Percentiles rank a stretch among this genome's conserved stretches.
Conservation (phyloP, 1,140 invertebrate genomes). For the Dinothrombium tinctorium region DNA sequence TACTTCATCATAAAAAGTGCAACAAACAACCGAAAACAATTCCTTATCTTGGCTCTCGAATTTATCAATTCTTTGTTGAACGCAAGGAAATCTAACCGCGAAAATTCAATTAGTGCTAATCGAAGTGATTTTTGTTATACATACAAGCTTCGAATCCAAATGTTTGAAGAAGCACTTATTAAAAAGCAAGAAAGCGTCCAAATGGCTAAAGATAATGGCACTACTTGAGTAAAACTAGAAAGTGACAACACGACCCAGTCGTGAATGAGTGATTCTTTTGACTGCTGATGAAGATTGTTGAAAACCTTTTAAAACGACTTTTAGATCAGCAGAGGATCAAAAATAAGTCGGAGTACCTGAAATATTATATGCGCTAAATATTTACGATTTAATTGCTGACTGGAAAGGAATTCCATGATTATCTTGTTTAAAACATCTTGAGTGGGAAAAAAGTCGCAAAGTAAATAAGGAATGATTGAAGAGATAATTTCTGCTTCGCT, state of each 20-base stretch:
- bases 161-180: conserved; percentile 49
- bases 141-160: conserved; percentile 47
- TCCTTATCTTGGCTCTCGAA: conserved; percentile 38
- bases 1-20: conserved; percentile 37
- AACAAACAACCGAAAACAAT: conserved; percentile 37
- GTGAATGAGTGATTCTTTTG: conserved; percentile 35
- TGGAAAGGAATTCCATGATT: conserved; percentile 63
- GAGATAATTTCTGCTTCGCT: conserved; percentile 43
- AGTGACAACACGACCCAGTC: conserved; percentile 71
- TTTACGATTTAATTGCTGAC: conserved; percentile 56
- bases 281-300: conserved; percentile 39
- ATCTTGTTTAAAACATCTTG: conserved; percentile 70
- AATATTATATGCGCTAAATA: conserved; percentile 54
- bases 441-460: conserved; percentile 58
- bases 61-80: conserved; percentile 38
- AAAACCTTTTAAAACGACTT: conserved; percentile 31
- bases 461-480: conserved; percentile 38
- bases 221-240: conserved; percentile 55
- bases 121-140: too few relatives aligned
- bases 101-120: neutral
- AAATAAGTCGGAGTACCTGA: conserved; percentile 32
- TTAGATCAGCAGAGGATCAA: neutral
- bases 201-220: conserved; percentile 46
- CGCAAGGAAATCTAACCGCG: conserved; percentile 34
- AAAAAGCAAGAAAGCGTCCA: conserved; percentile 71